Percentiles rank a stretch among this genome's conserved stretches.
Conservation (phyloP, 1,140 invertebrate species). For the Himalopsyche phryganea region DNA sequence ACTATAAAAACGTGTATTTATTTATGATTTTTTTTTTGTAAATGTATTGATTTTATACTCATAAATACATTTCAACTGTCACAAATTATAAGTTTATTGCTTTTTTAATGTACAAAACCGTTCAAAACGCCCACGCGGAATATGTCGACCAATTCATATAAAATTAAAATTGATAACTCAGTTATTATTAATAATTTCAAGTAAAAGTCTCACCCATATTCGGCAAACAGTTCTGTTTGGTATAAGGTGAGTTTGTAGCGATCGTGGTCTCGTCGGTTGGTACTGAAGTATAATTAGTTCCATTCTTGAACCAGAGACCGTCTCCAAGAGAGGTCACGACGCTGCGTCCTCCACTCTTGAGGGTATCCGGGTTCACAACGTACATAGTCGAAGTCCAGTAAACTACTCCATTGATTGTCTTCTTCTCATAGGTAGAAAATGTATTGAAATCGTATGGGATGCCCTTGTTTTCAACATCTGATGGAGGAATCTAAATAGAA, state of each 20-base stretch:
- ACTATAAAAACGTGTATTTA: too few relatives aligned
- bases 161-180: too few relatives aligned
- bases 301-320: conserved; percentile 38
- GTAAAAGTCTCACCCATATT: conserved; percentile 40
- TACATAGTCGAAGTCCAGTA: conserved; percentile 30
- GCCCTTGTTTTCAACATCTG: conserved; percentile 9
- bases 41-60: too few relatives aligned
- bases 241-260: conserved; percentile 33
- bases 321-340: conserved; percentile 3
- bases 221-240: conserved; percentile 40
- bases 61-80: too few relatives aligned
- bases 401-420: conserved; percentile 7
- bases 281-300: conserved; percentile 34
- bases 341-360: conserved; percentile 6
- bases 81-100: too few relatives aligned
- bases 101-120: too few relatives aligned
- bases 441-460: conserved; percentile 14
- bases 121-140: too few relatives aligned
- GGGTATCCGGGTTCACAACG: conserved; percentile 11
- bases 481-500: conserved; percentile 11
- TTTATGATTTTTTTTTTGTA: too few relatives aligned
- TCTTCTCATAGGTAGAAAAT: conserved; percentile 18
- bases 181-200: too few relatives aligned
- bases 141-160: too few relatives aligned
- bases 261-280: conserved; percentile 32